These are phyloP conservation scores for Mizuhopecten yessoensis DNA, from an alignment of 1,140 invertebrate genomes.

Conservation along the genomic window DNA sequence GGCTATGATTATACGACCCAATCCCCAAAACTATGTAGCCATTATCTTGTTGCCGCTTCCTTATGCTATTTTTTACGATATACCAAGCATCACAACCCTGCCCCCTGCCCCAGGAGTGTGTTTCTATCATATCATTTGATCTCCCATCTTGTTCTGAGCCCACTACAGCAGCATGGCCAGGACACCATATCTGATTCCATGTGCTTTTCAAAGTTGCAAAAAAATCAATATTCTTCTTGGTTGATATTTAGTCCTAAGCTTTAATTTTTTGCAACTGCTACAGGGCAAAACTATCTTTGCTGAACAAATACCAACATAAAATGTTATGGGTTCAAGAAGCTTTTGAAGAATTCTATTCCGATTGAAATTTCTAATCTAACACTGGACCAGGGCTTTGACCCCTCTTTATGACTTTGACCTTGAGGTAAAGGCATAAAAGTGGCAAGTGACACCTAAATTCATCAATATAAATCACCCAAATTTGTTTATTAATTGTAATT, in stretches of 20 bases:
- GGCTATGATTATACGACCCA: too few species aligned
- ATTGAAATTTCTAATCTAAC: background rate
- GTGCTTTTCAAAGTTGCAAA: background rate
- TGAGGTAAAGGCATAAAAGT: too few species aligned
- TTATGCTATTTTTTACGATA: too few species aligned
- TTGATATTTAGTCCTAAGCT: background rate
- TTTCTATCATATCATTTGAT: too few species aligned
- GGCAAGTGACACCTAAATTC: too few species aligned
- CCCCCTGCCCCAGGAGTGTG: too few species aligned
- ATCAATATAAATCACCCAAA: too few species aligned
- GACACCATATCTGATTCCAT: background rate
- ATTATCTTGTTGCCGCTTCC: too few species aligned
- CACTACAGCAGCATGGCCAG: background rate
- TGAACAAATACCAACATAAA: background rate
- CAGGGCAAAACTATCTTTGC: conserved; percentile 32
- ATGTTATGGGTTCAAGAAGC: background rate
- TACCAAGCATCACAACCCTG: too few species aligned
- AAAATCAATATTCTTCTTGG: conserved; percentile 1
- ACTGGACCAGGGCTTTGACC: background rate
- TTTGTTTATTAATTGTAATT: too few species aligned
- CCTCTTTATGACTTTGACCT: background rate
- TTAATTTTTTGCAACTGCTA: background rate
- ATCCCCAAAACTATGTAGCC: too few species aligned
- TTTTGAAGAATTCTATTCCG: background rate
- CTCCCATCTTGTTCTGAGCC: background rate